A percentile compares a stretch with the other conserved stretches of the same genome.
Conservation (phyloP, 2,888 invertebrate species). For the Sarcophaga caerulescens region DNA sequence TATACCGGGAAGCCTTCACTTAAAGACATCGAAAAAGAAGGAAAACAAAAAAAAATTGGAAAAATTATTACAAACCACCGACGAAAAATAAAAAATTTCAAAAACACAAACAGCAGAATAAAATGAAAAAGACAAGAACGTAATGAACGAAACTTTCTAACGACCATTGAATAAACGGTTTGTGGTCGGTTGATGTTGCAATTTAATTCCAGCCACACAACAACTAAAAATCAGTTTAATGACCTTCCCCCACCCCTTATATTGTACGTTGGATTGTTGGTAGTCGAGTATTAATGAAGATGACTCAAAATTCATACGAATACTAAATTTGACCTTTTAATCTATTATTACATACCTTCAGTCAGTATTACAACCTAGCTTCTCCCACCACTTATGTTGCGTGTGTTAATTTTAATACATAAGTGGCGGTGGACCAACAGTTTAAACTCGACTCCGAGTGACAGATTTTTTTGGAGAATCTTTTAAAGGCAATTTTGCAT, state of each 20-base stretch:
- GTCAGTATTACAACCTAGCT: too few species aligned
- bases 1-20: background rate
- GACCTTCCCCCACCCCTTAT: background rate
- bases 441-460: too few species aligned
- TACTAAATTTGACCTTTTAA: too few species aligned
- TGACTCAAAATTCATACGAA: too few species aligned
- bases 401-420: too few species aligned
- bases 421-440: too few species aligned
- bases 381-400: too few species aligned
- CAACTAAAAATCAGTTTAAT: background rate
- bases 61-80: conserved; percentile 31
- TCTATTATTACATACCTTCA: too few species aligned
- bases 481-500: too few species aligned
- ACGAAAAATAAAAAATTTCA: conserved; percentile 31
- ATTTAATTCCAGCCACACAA: background rate
- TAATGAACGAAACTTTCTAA: conserved; percentile 31
- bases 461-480: too few species aligned
- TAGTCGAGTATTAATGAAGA: too few species aligned
- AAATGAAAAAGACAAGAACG: conserved; percentile 2
- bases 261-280: too few species aligned
- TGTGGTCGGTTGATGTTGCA: conserved; percentile 35
- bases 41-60: background rate
- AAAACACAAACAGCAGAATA: background rate
- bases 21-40: background rate
- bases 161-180: conserved; percentile 33